Conservation (phyloP, 2,113 vertebrate species). For the Antigone vipio region DNA sequence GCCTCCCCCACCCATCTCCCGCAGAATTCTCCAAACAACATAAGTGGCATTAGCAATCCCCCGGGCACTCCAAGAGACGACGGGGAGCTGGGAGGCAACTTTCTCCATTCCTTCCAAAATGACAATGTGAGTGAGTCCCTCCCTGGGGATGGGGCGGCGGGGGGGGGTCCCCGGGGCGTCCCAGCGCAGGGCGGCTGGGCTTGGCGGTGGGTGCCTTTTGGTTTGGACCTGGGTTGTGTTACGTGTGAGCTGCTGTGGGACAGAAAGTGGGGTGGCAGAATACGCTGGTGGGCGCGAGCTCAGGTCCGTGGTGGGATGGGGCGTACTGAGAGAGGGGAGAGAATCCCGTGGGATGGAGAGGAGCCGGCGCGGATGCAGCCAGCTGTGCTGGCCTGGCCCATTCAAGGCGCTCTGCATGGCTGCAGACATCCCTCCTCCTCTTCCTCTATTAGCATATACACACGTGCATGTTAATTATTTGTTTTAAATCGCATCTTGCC, state of each 20-base stretch:
- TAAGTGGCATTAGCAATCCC: slow-evolving; percentile 99
- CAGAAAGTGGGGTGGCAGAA: not conserved
- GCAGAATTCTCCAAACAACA: slow-evolving; percentile 99
- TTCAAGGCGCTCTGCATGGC: rapidly evolving
- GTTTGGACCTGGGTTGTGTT: not conserved
- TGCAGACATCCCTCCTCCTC: not conserved
- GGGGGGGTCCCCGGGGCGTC: rapidly evolving
- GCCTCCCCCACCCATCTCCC: not conserved
- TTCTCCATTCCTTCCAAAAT: slow-evolving; percentile 99
- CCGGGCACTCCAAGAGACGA: slow-evolving; percentile 97
- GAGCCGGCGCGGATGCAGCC: not conserved
- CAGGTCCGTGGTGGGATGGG: not conserved
- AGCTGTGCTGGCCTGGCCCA: rapidly evolving
- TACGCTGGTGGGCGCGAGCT: rapidly evolving
- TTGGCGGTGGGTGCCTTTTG: not conserved
- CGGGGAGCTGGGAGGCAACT: slow-evolving; percentile 95
- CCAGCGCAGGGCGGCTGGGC: rapidly evolving
- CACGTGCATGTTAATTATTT: not conserved
- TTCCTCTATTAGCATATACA: not conserved
- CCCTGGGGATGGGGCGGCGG: not conserved
- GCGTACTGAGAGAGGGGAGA: not conserved
- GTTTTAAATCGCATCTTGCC: not conserved
- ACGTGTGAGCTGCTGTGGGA: not conserved
- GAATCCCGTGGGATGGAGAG: not conserved
- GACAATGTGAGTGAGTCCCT: slow-evolving; percentile 87